phyloP scores from a whole-genome alignment of 1,140 invertebrate genomes.

The Meloidogyne exigua region DNA sequence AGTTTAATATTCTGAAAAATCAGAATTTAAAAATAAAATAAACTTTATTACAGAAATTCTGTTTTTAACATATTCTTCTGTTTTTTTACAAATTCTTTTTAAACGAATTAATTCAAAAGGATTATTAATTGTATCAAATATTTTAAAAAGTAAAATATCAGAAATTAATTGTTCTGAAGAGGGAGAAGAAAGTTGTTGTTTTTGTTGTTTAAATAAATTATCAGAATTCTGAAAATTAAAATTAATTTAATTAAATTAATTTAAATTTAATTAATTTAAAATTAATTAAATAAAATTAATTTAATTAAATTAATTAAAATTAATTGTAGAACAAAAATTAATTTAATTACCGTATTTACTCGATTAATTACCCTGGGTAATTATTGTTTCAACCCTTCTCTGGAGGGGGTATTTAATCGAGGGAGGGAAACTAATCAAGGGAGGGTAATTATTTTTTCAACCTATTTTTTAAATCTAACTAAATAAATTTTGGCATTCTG shows the following conservation, averaged over 20 bases:
- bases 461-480: too few species aligned
- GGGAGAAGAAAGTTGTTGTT: too few species aligned
- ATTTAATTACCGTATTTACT: too few species aligned
- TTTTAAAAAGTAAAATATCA: not conserved
- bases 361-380: too few species aligned
- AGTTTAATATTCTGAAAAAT: not conserved
- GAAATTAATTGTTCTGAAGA: not conserved
- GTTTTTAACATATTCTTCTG: conserved; percentile 1
- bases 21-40: not conserved
- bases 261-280: too few species aligned
- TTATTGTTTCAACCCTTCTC: too few species aligned
- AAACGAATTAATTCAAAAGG: conserved; percentile 19
- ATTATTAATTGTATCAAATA: conserved; percentile 19
- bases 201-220: not conserved
- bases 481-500: too few species aligned
- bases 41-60: not conserved
- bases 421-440: too few species aligned
- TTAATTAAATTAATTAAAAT: not conserved
- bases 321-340: too few species aligned
- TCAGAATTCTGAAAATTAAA: conserved; percentile 1
- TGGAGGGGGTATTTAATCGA: too few species aligned
- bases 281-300: not conserved
- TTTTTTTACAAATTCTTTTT: conserved; percentile 1
- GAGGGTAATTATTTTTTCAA: too few species aligned
- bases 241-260: too few species aligned